phyloP scores from a whole-genome alignment of 2,113 vertebrate species.

The Limnothrissa miodon region DNA sequence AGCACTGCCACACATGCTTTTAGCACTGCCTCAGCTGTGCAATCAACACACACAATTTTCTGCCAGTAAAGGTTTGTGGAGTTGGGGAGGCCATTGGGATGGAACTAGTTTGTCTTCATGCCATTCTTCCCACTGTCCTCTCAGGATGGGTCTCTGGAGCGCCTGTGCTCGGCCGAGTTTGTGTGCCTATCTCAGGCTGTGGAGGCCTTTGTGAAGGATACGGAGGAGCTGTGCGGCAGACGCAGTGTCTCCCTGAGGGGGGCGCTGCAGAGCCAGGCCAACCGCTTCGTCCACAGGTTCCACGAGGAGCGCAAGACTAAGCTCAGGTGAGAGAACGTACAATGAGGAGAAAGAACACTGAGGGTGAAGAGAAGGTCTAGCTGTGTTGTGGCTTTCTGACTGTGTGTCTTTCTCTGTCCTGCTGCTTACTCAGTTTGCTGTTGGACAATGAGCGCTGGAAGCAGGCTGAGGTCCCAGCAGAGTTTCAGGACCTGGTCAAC shows the following conservation, averaged over 20 bases:
- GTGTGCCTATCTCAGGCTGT: conserved; percentile 87
- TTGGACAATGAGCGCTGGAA: conserved; percentile 98
- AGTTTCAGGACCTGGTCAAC: conserved; percentile 96
- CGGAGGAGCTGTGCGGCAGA: conserved; percentile 86
- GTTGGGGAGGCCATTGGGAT: no score
- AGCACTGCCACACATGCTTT: no score
- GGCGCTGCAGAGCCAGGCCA: conserved; percentile 95
- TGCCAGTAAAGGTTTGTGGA: no score
- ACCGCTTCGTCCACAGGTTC: conserved; percentile 94
- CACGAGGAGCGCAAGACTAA: conserved; percentile 97
- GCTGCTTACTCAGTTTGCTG: conserved; percentile 77
- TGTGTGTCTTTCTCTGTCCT: conserved; percentile 24
- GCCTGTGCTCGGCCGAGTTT: conserved; percentile 88
- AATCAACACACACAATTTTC: no score
- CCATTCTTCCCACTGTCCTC: background rate
- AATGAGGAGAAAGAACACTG: background rate
- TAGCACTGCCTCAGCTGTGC: no score
- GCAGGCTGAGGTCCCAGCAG: conserved; percentile 93
- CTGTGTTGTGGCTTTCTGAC: background rate
- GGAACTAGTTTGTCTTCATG: no score
- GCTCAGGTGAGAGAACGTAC: conserved; percentile 74
- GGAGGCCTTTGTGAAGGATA: conserved; percentile 85
- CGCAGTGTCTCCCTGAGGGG: conserved; percentile 88
- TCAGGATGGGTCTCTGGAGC: conserved; percentile 94
- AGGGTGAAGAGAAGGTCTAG: background rate